phyloP scores from a whole-genome alignment of 2,888 invertebrate genomes.

The Tinea trinotella region DNA sequence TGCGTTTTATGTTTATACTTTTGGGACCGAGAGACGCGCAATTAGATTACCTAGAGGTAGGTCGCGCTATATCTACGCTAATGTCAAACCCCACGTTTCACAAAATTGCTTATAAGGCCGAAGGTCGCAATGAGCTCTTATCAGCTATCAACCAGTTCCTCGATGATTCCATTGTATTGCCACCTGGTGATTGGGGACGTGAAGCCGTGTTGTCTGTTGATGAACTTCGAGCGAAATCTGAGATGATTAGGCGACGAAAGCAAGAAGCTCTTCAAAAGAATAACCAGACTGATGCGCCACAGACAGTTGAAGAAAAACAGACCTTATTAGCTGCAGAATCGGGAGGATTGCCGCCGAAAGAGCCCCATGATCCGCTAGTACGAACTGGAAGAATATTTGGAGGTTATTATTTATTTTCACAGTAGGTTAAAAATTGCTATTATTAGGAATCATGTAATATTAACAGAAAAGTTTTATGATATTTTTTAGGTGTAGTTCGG shows the following conservation, averaged over 20 bases:
- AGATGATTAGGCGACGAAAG: constrained; percentile 85
- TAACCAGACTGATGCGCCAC: constrained; percentile 38
- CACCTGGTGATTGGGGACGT: constrained; percentile 97
- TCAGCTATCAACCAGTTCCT: constrained; percentile 96
- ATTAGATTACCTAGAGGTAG: constrained; percentile 96
- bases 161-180: constrained; percentile 95
- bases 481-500: constrained; percentile 77
- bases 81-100: constrained; percentile 95
- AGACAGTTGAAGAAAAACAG: constrained; percentile 50
- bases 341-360: constrained; percentile 73
- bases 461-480: too few species aligned
- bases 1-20: constrained; percentile 92
- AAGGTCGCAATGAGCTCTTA: constrained; percentile 86
- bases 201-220: constrained; percentile 91
- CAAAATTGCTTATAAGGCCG: constrained; percentile 90
- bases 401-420: constrained; percentile 62
- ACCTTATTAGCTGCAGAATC: constrained; percentile 53
- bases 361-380: constrained; percentile 82
- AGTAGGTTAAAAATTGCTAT: too few species aligned
- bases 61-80: constrained; percentile 93
- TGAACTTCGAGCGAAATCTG: constrained; percentile 88
- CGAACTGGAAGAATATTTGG: constrained; percentile 89
- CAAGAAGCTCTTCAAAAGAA: constrained; percentile 76
- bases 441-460: too few species aligned
- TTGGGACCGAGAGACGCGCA: constrained; percentile 88